Evolutionary conservation across 2,113 vertebrate species (phyloP), one percentile per base, ranked within the genome.

Genomic region (Elachura formosa): DNA sequence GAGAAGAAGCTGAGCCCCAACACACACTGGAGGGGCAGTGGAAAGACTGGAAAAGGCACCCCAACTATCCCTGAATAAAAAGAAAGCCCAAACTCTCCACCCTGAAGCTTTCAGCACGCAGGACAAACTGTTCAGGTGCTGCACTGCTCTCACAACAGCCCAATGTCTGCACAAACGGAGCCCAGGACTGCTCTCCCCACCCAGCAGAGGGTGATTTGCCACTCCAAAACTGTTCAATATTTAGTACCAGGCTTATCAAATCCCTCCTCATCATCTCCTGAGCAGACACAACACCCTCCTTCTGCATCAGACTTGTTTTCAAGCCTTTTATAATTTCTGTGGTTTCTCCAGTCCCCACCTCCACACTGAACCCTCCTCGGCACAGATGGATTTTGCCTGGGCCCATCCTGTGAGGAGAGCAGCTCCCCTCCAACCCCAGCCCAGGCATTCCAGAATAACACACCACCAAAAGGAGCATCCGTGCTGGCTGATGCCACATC

Each of bases 261-360:
- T 6, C 56, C 64, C 81, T 87, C 73, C 6, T 14, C 75, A 87
- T 29, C 15, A 0, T 64, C 84, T 85, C 62, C 63, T 23, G 54
- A 54, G 71, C 59, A 96, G 90, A 86, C 94, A 86, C 38, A 95
- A 95, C 87, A 89, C 77, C 75, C 16, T 19, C 46, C 33, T 88
- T 20, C 41, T 43, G 64, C 73, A 78, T 26, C 55, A 92, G 76
- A 49, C 84, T 84, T 90, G 71, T 88, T 90, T 89, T 77, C 56
- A 55, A 59, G 56, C 52, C 52, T 89, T 91, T 88, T 87, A 91
- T 90, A 40, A 49, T 16, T 54, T 45, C 79, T 58, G 67, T 51
- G 63, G 46, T 41, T 73, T 76, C 79, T 29, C 58, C 74, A 83
- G 67, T 10, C 49, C 76, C 78, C 54, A 34, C 12, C 58, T 82